Conservation (phyloP, 2,888 invertebrate species). For the Calliphora vomitoria region DNA sequence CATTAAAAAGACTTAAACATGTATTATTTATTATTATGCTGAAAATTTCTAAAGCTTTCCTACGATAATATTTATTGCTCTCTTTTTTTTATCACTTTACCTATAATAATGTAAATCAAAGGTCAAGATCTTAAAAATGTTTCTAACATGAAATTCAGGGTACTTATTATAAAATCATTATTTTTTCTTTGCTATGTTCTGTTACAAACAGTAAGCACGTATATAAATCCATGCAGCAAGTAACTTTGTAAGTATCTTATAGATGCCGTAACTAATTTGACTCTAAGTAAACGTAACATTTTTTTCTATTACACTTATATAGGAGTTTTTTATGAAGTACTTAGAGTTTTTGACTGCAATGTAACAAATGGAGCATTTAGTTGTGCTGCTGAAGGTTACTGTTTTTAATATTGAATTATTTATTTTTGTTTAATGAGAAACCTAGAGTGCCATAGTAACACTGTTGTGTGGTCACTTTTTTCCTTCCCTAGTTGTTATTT, state of each 20-base stretch:
- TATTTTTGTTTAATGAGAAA: neutral
- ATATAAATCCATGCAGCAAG: neutral
- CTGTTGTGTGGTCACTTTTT: neutral
- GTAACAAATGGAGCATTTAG: neutral
- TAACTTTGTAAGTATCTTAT: neutral
- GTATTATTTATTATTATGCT: too few species aligned
- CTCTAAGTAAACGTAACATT: neutral
- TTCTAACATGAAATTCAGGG: neutral
- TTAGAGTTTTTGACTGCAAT: neutral
- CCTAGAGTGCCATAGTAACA: neutral
- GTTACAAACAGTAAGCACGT: neutral
- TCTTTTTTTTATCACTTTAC: too few species aligned
- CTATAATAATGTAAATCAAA: too few species aligned
- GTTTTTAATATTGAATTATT: neutral
- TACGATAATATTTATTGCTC: too few species aligned
- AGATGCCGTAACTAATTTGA: conserved; percentile 1
- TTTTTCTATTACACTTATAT: neutral
- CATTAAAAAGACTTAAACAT: too few species aligned
- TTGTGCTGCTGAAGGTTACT: neutral
- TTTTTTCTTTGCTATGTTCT: neutral
- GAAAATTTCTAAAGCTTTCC: too few species aligned
- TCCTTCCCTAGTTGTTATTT: neutral
- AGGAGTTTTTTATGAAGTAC: neutral
- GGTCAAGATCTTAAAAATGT: too few species aligned
- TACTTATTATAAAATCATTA: neutral